Conservation (phyloP, 2,113 vertebrate species). For the Myotis davidii region DNA sequence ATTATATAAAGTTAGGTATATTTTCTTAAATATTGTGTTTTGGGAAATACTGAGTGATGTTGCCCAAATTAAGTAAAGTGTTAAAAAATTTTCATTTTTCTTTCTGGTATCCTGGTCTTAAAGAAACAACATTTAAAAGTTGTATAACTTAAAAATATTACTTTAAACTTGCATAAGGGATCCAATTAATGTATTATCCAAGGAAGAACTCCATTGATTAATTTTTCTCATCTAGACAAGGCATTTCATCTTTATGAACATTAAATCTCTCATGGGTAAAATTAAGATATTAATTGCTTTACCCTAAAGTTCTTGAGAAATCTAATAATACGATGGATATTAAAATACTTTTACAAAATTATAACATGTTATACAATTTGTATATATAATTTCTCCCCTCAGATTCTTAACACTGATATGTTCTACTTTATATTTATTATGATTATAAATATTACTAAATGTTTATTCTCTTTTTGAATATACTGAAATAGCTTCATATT, state of each 20-base stretch:
- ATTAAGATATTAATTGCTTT: constrained; percentile 60
- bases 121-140: neutral
- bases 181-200: neutral
- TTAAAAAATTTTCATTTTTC: neutral
- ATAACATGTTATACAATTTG: neutral
- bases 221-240: constrained; percentile 10
- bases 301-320: constrained; percentile 41
- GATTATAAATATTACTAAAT: constrained; percentile 6
- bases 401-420: constrained; percentile 45
- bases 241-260: neutral
- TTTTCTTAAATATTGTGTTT: neutral
- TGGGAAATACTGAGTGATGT: neutral
- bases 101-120: neutral
- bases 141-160: neutral
- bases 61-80: neutral
- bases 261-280: constrained; percentile 37
- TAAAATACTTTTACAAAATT: constrained; percentile 57
- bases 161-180: neutral
- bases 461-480: constrained; percentile 32
- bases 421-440: constrained; percentile 41
- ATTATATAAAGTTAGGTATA: neutral
- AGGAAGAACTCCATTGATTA: neutral
- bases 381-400: constrained; percentile 52
- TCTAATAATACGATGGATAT: constrained; percentile 33
- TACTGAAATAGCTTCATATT: constrained; percentile 3